Evolutionary conservation across 2,113 vertebrate species (phyloP).

Genomic region (Proteles cristata): DNA sequence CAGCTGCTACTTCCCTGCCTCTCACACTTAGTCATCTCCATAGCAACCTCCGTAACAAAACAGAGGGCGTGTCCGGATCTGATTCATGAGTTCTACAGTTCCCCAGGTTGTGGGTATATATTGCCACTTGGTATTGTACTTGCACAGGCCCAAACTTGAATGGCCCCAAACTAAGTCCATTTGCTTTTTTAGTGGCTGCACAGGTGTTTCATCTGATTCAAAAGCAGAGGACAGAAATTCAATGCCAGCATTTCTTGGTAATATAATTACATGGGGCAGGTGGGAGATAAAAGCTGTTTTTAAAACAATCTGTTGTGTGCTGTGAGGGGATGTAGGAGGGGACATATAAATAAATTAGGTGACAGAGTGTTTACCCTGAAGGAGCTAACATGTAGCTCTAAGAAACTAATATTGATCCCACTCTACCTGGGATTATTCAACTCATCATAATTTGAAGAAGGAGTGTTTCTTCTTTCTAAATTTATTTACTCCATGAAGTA

Average conservation of each 20-base stretch:
- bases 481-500: background rate
- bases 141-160: background rate
- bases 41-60: background rate
- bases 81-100: background rate
- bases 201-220: background rate
- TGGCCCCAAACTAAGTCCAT: background rate
- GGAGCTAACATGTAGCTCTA: background rate
- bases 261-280: background rate
- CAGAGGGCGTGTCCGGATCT: background rate
- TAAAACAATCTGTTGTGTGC: background rate
- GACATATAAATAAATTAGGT: background rate
- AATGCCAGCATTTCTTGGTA: constrained; percentile 19
- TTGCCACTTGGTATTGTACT: background rate
- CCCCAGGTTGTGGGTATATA: background rate
- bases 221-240: constrained; percentile 19
- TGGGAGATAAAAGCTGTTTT: background rate
- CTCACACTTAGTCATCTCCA: background rate
- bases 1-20: background rate
- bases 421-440: constrained; percentile 12
- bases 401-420: background rate
- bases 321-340: background rate
- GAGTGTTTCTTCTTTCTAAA: constrained; percentile 38
- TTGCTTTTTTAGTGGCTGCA: background rate
- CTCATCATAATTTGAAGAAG: constrained; percentile 5
- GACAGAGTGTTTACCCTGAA: background rate